Evolutionary conservation across 1,140 invertebrate species (phyloP), one percentile per base, ranked within the genome.

Genomic region (Nephila pilipes): DNA sequence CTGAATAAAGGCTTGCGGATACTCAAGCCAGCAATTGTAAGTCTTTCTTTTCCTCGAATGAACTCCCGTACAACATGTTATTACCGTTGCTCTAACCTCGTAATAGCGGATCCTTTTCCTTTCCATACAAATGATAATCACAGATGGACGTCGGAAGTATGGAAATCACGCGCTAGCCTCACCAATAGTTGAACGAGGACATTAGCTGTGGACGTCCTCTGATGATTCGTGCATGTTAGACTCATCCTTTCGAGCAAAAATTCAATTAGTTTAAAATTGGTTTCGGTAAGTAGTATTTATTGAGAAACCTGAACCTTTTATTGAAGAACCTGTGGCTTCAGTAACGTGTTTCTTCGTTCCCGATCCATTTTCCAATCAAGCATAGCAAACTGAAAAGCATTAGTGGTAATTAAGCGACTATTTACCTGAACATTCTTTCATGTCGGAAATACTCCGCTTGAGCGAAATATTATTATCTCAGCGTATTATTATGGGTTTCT

Each of bases 31-130:
- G 57, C 29, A 83, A 91, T 83, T 91, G 25, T 1, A 63, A 83
- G 89, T 69, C 65, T 58, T 81, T 81, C 89, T 81, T 90, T 83
- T 85, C 81, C 55, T 36, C 36, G 80, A 92, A 60, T 55, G 90
- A 83, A 90, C 25, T 87, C n/a, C 2, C 54, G 81, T 46, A 69
- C 90, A 92, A 85, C 90, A 85, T 92, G 63, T 92, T 92, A 92
- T 92, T 92, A 92, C 58, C 32, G 36, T 60, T 58, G 90, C 25
- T 65, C 81, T 54, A 18, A 25, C 38, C 65, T 60, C 32, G 18
- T 91, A 91, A 91, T 91, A 79, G 89, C 22, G 57, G 89, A 92
- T 92, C 85, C 79, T 75, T 85, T 85, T 85, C 57, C 22, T 85
- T 75, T 46, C 29, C 89, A 36, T 46, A 81, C 79, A 80, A 85